Conservation (phyloP, 2,888 invertebrate species). For the Polydrusus cervinus region DNA sequence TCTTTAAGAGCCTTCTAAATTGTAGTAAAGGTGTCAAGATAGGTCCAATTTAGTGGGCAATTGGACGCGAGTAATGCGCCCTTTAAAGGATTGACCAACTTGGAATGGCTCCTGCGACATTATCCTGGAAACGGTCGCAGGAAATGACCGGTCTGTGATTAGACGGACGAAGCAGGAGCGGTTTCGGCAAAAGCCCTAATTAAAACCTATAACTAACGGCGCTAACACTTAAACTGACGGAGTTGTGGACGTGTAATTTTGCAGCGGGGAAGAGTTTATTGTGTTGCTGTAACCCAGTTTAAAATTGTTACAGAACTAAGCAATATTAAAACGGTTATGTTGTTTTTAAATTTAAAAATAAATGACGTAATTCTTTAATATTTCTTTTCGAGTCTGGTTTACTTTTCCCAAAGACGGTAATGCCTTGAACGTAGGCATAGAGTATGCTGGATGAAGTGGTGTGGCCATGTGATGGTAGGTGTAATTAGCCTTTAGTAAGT, state of each 20-base stretch:
- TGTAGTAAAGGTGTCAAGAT: constrained; percentile 72
- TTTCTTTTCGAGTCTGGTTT: too few relatives aligned
- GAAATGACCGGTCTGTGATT: constrained; percentile 54
- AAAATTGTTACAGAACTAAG: background rate
- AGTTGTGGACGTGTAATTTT: constrained; percentile 42
- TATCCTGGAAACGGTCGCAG: constrained; percentile 65
- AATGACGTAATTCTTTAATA: background rate
- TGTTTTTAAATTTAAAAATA: background rate
- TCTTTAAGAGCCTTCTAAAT: constrained; percentile 65
- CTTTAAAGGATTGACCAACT: constrained; percentile 71
- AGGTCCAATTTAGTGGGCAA: constrained; percentile 71
- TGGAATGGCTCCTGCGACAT: constrained; percentile 68
- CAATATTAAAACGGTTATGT: background rate
- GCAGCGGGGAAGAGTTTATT: constrained; percentile 13
- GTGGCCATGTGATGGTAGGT: too few relatives aligned
- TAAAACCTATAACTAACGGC: constrained; percentile 62
- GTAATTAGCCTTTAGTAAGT: too few relatives aligned
- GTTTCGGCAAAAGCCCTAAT: constrained; percentile 59
- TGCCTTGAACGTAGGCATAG: too few relatives aligned
- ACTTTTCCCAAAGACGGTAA: too few relatives aligned
- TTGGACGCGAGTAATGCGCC: constrained; percentile 71
- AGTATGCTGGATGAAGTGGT: too few relatives aligned
- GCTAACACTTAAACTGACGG: constrained; percentile 33
- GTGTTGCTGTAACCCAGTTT: constrained; percentile 2
- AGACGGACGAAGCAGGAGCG: constrained; percentile 47